phyloP scores from a whole-genome alignment of 2,797 vertebrate species.

The Sarcophilus harrisii region DNA sequence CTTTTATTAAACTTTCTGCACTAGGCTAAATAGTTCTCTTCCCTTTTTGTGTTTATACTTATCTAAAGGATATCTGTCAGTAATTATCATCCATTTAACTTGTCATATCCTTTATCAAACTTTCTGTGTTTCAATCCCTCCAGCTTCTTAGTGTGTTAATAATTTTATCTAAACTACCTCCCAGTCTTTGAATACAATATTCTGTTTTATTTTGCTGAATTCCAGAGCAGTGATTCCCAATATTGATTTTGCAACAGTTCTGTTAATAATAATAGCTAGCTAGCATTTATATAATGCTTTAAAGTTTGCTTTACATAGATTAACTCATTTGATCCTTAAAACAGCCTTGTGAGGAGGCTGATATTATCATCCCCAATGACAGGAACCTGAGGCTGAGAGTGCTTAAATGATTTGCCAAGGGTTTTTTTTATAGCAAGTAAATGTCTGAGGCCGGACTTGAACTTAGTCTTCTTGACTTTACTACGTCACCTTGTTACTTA shows the following conservation, averaged over 20 bases:
- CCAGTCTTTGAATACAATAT: slow-evolving; percentile 21
- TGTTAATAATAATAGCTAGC: background rate
- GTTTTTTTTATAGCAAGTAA: background rate
- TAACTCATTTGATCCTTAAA: background rate
- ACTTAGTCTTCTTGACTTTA: background rate
- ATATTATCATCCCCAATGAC: background rate
- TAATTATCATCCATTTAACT: slow-evolving; percentile 1
- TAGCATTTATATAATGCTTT: background rate
- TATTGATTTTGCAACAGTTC: slow-evolving; percentile 54
- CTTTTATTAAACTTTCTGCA: slow-evolving; percentile 59
- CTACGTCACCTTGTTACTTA: background rate
- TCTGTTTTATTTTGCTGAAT: slow-evolving; percentile 54
- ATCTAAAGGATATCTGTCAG: slow-evolving; percentile 42
- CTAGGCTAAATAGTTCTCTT: slow-evolving; percentile 57
- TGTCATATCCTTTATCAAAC: slow-evolving; percentile 50
- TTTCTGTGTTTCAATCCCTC: slow-evolving; percentile 40
- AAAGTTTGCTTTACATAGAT: background rate
- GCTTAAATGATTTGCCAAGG: background rate
- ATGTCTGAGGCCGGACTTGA: background rate
- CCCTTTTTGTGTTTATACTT: slow-evolving; percentile 54
- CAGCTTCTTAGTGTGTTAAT: slow-evolving; percentile 48
- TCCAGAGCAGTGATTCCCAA: slow-evolving; percentile 44
- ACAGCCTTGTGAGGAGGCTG: background rate
- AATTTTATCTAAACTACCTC: slow-evolving; percentile 16
- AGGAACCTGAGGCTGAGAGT: background rate